Base-by-base conservation (phyloP, 30 jellyfish, hydroid and myxozoan genomes). In the Aurelia sp. region DNA sequence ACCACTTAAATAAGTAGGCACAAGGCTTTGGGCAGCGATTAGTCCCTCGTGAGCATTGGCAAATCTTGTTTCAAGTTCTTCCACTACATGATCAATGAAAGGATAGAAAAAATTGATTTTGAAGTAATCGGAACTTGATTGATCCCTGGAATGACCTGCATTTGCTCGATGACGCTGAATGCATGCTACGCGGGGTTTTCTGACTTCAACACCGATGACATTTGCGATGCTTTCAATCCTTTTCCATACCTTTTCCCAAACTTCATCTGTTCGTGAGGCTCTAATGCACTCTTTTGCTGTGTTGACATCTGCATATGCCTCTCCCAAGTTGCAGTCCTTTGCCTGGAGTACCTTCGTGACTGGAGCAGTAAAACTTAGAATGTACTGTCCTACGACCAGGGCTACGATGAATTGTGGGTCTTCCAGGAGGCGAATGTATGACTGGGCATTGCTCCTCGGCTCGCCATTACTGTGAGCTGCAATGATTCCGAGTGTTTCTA, bases 21-120 rank as follows among this genome's bases (percentile, higher is more conserved):
- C 88, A 63, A 60, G 78, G 88, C 55, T 77, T 55, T 77, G 78
- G 64, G 78, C 61, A 60, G 78, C 88, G 16, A 77, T 77, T 6
- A 77, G 88, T 77, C 78, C 88, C 88, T 77, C 88, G 78, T 77
- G 78, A 57, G 61, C 79, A 60, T 57, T 77, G 80, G 88, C 78
- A 77, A 77, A 77, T 77, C 83, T 53, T 77, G 55, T 53, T 60
- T 77, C 88, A 15, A 77, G 78, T 63, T 53, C 78, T 53, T 77
- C 78, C 48, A 77, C 88, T 50, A 53, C 78, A 77, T 77, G 88
- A 77, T 77, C 88, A 77, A 77, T 77, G 83, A 77, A 77, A 31
- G 78, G 88, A 77, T 60, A 74, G 22, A 15, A 74, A 5, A 52
- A 4, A 74, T 55, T 74, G 58, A 77, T 61, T 77, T 77, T 60